Evolutionary conservation across 1,140 invertebrate genomes (phyloP), one percentile per base, ranked within the genome.

Genomic region (Cotesia vestalis): DNA sequence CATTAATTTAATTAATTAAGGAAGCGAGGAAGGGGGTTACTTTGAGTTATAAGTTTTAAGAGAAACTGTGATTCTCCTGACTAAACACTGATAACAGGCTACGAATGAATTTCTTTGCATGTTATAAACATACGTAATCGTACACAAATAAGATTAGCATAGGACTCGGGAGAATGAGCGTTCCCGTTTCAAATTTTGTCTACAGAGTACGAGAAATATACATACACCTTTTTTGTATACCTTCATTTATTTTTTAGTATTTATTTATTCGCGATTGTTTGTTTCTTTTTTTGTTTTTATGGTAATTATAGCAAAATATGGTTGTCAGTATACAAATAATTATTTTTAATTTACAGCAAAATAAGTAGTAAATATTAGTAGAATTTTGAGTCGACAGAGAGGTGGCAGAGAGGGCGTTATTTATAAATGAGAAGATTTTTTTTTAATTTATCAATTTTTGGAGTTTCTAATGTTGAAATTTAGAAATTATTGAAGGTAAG

Each of bases 121-220:
- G 83, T 84, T 85, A 86, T 85, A 86, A 86, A 86, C 84, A 87
- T 86, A 84, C 84, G 81, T 86, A 86, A 86, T 87, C 84, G 81
- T 86, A 85, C 81, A 84, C 83, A 86, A 87, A 87, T 86, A 86
- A 84, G 83, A 87, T 87, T 86, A 87, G 81, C 85, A 86, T 86
- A 85, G 81, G 78, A 83, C 79, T 80, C 79, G 80, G 53, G 66
- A 55, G 74, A 69, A 76, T 73, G 75, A 40, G 52, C 51, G 40
- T 51, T 70, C 59, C 27, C 40, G 17, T 72, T 66, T 64, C 72
- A 51, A 71, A 71, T 76, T 72, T 51, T 57, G 66, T 71, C 64
- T 59, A 35, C 60, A 51, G 53, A 59, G 20, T 14, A 53, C 66
- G 71, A 73, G 69, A 71, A 57, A 73, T 34, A 71, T 46, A 70